These are phyloP conservation scores for Apodemus sylvaticus DNA, from an alignment of 2,113 vertebrate genomes.

Conservation along the genomic window DNA sequence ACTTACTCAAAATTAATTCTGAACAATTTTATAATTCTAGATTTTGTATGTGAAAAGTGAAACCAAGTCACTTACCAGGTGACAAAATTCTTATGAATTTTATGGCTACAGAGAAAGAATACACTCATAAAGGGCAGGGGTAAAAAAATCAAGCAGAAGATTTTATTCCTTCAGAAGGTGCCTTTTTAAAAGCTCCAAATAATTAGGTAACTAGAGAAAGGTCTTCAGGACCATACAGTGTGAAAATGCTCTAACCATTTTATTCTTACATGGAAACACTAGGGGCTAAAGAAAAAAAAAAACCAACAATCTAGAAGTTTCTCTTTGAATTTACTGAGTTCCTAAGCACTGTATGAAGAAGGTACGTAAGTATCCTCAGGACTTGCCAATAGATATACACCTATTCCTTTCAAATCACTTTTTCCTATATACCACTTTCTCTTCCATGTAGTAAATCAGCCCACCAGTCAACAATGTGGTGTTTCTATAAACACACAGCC, in stretches of 20 bases:
- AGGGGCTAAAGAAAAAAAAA: not conserved
- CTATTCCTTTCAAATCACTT: conserved; percentile 44
- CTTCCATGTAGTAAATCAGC: conserved; percentile 32
- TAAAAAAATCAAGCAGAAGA: too few relatives aligned
- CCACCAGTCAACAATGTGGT: conserved; percentile 42
- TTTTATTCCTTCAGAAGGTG: not conserved
- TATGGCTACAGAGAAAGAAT: not conserved
- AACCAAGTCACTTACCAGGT: not conserved
- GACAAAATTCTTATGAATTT: not conserved
- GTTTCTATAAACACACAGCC: conserved; percentile 31
- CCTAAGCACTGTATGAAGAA: not conserved
- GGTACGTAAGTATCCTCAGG: not conserved
- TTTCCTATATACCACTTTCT: conserved; percentile 28
- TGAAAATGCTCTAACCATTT: not conserved
- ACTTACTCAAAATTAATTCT: not conserved
- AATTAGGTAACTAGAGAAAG: not conserved
- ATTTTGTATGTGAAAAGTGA: not conserved
- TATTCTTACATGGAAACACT: not conserved
- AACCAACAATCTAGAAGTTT: conserved; percentile 22
- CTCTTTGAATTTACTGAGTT: conserved; percentile 30
- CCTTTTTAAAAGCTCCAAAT: not conserved
- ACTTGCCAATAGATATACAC: not conserved
- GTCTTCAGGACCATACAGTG: not conserved
- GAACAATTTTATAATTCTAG: not conserved
- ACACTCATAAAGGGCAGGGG: too few relatives aligned